Conservation (phyloP, 1,140 invertebrate species). For the Drosophila neocordata region DNA sequence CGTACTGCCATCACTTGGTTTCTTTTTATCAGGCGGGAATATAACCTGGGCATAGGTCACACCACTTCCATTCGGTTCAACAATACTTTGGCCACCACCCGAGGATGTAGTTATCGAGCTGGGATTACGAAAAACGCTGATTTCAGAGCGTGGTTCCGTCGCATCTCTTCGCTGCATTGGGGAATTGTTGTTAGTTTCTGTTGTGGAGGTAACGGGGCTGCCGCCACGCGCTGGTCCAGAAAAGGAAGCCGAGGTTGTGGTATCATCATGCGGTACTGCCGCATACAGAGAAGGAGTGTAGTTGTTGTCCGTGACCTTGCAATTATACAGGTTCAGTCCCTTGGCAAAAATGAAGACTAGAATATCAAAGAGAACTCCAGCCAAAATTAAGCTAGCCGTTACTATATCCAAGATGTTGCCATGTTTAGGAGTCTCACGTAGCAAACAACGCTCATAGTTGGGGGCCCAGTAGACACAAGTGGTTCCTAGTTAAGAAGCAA, state of each 20-base stretch:
- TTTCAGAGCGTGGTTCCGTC: conserved; percentile 5
- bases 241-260: conserved; percentile 22
- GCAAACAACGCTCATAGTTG: conserved; percentile 65
- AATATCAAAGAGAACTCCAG: conserved; percentile 75
- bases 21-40: conserved; percentile 75
- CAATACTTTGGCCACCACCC: conserved; percentile 55
- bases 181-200: conserved; percentile 40
- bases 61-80: conserved; percentile 59
- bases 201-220: conserved; percentile 60
- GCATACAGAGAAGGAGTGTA: conserved; percentile 77
- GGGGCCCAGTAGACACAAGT: conserved; percentile 82
- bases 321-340: conserved; percentile 75
- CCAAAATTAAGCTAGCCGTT: conserved; percentile 66
- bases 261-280: conserved; percentile 68
- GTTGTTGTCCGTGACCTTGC: conserved; percentile 76
- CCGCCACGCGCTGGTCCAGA: conserved; percentile 34
- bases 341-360: conserved; percentile 72
- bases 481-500: conserved; percentile 45
- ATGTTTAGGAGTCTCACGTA: conserved; percentile 76
- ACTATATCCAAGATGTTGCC: conserved; percentile 80
- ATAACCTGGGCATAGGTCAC: conserved; percentile 79
- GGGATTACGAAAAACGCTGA: conserved; percentile 66
- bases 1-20: conserved; percentile 62
- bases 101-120: conserved; percentile 72
- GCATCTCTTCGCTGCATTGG: conserved; percentile 63